Evolutionary conservation across 1,140 invertebrate species (phyloP), one percentile per base, ranked within the genome.

Genomic region (Eupeodes corollae): DNA sequence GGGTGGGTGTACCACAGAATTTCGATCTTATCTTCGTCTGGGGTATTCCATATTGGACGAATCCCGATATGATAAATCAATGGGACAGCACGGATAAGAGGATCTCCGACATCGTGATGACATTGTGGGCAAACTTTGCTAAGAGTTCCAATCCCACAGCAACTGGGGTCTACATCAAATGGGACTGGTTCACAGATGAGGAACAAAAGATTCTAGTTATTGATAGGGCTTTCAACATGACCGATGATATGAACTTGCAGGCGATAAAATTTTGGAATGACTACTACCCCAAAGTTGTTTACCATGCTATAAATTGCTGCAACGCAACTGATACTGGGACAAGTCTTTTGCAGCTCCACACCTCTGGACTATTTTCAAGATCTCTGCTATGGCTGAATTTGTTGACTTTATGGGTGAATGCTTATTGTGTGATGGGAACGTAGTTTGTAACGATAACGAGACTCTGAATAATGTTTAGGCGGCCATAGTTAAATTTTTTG

Each of bases 201-300:
- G 75, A 71, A 42, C 82, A 82, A 1, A 75, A 77, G 0, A 75
- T 82, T 52, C 69, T 88, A 19, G 77, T 85, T 13, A 79, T 88
- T 32, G 82, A 86, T 54, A 75, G 77, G 42, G 84, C 76, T 51
- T 82, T 85, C 51, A 81, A 80, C 46, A 86, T 86, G 76, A 82
- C 78, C 51, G 74, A 79, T 46, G 56, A 75, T 1, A 72, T 86
- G 1, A 79, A 86, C 68, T 86, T 84, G 57, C 83, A 81, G 57
- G 77, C 81, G 9, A 75, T 87, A 51, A 76, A 79, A 37, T 89
- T 89, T 68, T 88, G 85, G 85, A 86, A 84, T 56, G 76, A 84
- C 33, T 85, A 86, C 57, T 88, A 84, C 62, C 85, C 84, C 0
- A 81, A 75, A 61, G 74, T 88, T 11, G 54, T 84, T 1, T 72